phyloP scores from a whole-genome alignment of 2,888 invertebrate species.

The Fragum sueziense region DNA sequence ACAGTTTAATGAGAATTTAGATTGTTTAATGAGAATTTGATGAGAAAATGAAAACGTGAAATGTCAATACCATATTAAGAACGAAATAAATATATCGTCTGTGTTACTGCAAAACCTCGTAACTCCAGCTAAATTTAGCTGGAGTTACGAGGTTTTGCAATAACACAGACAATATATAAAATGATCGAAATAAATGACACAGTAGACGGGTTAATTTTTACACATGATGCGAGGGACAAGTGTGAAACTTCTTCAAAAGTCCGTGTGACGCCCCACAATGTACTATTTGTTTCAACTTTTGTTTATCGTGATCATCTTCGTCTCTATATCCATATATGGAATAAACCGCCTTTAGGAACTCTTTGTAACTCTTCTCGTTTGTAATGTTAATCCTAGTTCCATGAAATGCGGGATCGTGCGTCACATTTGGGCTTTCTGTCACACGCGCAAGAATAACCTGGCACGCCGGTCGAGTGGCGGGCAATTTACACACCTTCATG shows the following conservation, averaged over 20 bases:
- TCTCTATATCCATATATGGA: constrained; percentile 5
- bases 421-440: not conserved
- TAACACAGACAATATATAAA: no score
- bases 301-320: not conserved
- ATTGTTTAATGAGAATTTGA: no score
- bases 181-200: no score
- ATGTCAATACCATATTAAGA: no score
- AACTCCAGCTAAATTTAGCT: no score
- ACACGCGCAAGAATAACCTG: constrained; percentile 5
- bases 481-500: not conserved
- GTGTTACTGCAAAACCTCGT: no score
- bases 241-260: not conserved
- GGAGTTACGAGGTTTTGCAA: no score
- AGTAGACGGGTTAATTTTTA: no score
- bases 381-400: not conserved
- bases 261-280: constrained; percentile 4
- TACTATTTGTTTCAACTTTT: constrained; percentile 11
- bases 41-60: no score
- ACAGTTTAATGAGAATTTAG: no score
- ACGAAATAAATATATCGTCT: no score
- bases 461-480: constrained; percentile 1
- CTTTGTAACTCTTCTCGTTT: not conserved
- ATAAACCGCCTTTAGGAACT: constrained; percentile 4
- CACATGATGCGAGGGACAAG: not conserved
- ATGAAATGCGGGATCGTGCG: not conserved